phyloP scores from a whole-genome alignment of 2,797 vertebrate genomes.

The Xerus rutilus region DNA sequence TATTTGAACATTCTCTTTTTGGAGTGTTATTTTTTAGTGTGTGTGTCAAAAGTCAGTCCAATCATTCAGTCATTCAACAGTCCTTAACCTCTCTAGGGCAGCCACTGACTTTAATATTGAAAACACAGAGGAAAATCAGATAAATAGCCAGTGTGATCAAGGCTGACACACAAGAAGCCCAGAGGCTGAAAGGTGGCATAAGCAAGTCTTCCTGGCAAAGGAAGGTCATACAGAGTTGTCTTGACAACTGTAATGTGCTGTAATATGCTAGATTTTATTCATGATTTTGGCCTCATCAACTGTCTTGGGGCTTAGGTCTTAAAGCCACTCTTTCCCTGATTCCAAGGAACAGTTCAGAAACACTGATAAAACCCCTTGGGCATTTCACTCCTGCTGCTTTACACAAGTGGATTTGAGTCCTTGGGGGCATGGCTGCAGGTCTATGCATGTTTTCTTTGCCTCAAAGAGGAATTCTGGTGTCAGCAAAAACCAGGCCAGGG shows the following conservation, averaged over 20 bases:
- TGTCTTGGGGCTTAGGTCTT: not conserved
- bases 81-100: slow-evolving; percentile 42
- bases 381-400: not conserved
- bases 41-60: not conserved
- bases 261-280: not conserved
- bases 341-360: slow-evolving; percentile 55
- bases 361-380: not conserved
- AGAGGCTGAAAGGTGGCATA: not conserved
- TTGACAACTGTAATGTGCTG: not conserved
- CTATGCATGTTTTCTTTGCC: slow-evolving; percentile 54
- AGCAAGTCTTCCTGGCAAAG: not conserved
- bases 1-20: not conserved
- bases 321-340: not conserved
- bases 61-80: not conserved
- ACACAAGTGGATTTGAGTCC: slow-evolving; percentile 20
- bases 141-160: not conserved
- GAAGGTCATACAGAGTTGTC: not conserved
- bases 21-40: not conserved
- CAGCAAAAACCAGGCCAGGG: not conserved
- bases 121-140: not conserved
- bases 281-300: not conserved
- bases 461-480: not conserved
- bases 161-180: not conserved
- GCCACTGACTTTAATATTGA: not conserved
- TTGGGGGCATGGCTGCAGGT: slow-evolving; percentile 19